Evolutionary conservation across 2,888 invertebrate genomes (phyloP).

Genomic region (Portevinia maculata): DNA sequence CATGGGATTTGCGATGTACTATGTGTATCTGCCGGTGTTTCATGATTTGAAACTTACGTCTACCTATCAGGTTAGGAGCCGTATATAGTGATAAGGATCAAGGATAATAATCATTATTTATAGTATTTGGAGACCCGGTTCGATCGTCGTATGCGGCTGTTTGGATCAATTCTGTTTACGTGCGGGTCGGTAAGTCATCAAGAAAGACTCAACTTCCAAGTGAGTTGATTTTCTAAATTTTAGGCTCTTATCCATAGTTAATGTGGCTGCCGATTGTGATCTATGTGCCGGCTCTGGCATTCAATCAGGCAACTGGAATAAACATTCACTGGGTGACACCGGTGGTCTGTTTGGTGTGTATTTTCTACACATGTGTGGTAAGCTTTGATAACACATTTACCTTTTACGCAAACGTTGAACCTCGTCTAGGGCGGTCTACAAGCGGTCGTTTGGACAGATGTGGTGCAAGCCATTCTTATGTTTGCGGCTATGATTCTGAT

Average conservation of each 20-base stretch:
- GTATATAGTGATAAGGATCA: not conserved
- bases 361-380: conserved; percentile 91
- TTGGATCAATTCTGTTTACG: conserved; percentile 87
- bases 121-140: conserved; percentile 87
- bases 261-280: conserved; percentile 89
- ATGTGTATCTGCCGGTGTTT: conserved; percentile 88
- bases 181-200: conserved; percentile 85
- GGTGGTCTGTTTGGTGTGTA: conserved; percentile 89
- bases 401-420: not conserved
- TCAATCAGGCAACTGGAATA: conserved; percentile 91
- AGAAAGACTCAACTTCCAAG: conserved; percentile 13
- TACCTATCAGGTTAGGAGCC: conserved; percentile 87
- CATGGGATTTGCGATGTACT: conserved; percentile 86
- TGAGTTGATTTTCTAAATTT: conserved; percentile 57
- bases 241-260: conserved; percentile 83
- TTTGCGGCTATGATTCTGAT: conserved; percentile 87
- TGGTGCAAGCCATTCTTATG: conserved; percentile 88
- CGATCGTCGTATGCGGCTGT: conserved; percentile 86
- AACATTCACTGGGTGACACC: conserved; percentile 89
- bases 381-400: not conserved
- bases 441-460: conserved; percentile 89
- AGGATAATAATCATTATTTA: conserved; percentile 74
- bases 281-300: conserved; percentile 89
- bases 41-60: conserved; percentile 89
- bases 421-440: conserved; percentile 86